Base-by-base conservation (phyloP, 2,113 vertebrate species). In the Pongo pygmaeus region DNA sequence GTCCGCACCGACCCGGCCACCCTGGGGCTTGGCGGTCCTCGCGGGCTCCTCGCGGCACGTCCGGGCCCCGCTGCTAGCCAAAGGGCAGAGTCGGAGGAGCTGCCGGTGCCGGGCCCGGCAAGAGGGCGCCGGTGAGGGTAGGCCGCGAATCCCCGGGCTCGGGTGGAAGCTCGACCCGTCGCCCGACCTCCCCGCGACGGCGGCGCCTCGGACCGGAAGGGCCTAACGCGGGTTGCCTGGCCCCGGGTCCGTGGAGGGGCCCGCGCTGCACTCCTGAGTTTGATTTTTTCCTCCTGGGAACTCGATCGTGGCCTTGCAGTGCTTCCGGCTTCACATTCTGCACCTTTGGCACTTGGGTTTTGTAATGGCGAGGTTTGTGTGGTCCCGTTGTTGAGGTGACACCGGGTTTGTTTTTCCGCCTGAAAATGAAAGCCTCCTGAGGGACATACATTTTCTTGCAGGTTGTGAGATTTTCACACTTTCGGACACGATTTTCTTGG, bases 101-200 rank as follows among this genome's bases (percentile, higher is more conserved):
- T 13, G 80, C 87, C 11, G 72, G 55, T 25, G 83, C 87, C 46
- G 5, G 64, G 35, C 69, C 78, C n/a, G 67, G 67, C 52, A 46
- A 12, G 61, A 90, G 89, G 64, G 70, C 67, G 67, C 92, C 13
- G 35, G 87, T 64, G 77, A 74, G 92, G 48, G 40, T 88, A 98
- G 98, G 98, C 98, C 98, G 97, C 97, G 84, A 91, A 98, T 98
- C 98, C 98, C 96, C 98, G 98, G 97, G 79, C 98, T 98, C 14
- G 92, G 84, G 98, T 98, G 97, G 93, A 97, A 96, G 94, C 93
- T n/a, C 74, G 57, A 46, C 93, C 98, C 97, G 93, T 95, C 70
- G 48, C 93, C 61, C 43, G 83, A 94, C 93, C 67, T 64, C 84
- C 70, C 61, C 48, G 78, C 77, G 55, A 69, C 67, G 67, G 91